phyloP scores from a whole-genome alignment of 2,113 vertebrate species.

The Willisornis vidua region DNA sequence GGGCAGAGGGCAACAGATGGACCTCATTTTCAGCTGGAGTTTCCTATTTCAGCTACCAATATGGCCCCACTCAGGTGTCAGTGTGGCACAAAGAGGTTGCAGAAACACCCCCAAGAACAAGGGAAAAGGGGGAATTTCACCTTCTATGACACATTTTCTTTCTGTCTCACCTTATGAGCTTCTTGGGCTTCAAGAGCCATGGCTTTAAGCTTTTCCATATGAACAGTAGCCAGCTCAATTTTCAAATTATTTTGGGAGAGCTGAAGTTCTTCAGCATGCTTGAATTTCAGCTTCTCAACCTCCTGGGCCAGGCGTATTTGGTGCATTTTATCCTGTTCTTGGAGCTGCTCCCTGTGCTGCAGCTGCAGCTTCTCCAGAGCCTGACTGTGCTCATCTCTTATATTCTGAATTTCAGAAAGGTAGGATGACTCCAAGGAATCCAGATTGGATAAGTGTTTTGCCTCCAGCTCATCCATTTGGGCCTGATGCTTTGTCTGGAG shows the following conservation, averaged over 20 bases:
- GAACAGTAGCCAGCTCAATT: conserved; percentile 72
- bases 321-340: conserved; percentile 54
- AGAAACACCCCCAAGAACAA: neutral
- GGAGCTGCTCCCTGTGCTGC: conserved; percentile 60
- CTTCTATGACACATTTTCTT: neutral
- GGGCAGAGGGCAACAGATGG: neutral
- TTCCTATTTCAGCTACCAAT: neutral
- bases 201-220: conserved; percentile 78
- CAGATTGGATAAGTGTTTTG: conserved; percentile 82
- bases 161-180: conserved; percentile 79
- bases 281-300: conserved; percentile 53
- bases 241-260: conserved; percentile 68
- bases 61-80: neutral
- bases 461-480: conserved; percentile 79
- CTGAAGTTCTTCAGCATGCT: conserved; percentile 68
- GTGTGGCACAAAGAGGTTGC: neutral
- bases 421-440: conserved; percentile 86
- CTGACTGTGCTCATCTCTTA: conserved; percentile 72
- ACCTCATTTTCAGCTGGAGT: neutral
- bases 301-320: conserved; percentile 57
- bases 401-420: conserved; percentile 82
- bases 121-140: neutral
- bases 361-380: conserved; percentile 73
- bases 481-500: conserved; percentile 75
- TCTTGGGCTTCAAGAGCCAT: conserved; percentile 78